Evolutionary conservation across 2,888 invertebrate genomes (phyloP).

Genomic region (Clepsis dumicolana): DNA sequence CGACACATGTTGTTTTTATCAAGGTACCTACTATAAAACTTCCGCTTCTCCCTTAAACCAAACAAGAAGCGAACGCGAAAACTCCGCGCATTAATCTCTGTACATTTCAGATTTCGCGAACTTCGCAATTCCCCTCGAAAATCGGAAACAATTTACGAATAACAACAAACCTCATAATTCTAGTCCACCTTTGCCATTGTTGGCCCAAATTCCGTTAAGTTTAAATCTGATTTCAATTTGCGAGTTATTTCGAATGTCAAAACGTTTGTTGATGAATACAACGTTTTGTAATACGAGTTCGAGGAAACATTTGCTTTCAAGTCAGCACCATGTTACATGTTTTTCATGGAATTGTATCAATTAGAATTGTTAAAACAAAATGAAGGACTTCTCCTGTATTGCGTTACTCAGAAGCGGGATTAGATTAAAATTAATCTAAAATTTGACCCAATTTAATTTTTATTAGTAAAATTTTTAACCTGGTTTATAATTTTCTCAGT

Average conservation of each 20-base stretch:
- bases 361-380: no score
- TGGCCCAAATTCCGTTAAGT: constrained; percentile 9
- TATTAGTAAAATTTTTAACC: no score
- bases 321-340: neutral
- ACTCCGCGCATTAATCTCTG: constrained; percentile 77
- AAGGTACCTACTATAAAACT: no score
- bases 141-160: constrained; percentile 79
- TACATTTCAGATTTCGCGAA: constrained; percentile 73
- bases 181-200: constrained; percentile 65
- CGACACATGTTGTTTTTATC: no score
- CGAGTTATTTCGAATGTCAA: constrained; percentile 13
- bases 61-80: constrained; percentile 52
- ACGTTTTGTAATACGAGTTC: neutral
- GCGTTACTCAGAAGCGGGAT: no score
- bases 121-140: constrained; percentile 67
- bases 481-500: no score
- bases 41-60: constrained; percentile 47
- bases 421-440: no score
- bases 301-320: neutral
- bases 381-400: no score
- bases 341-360: neutral
- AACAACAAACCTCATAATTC: constrained; percentile 80
- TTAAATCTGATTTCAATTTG: constrained; percentile 27
- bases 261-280: neutral
- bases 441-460: no score